Evolutionary conservation across 2,113 vertebrate genomes (phyloP).

Genomic region (Megaceryle torquata): DNA sequence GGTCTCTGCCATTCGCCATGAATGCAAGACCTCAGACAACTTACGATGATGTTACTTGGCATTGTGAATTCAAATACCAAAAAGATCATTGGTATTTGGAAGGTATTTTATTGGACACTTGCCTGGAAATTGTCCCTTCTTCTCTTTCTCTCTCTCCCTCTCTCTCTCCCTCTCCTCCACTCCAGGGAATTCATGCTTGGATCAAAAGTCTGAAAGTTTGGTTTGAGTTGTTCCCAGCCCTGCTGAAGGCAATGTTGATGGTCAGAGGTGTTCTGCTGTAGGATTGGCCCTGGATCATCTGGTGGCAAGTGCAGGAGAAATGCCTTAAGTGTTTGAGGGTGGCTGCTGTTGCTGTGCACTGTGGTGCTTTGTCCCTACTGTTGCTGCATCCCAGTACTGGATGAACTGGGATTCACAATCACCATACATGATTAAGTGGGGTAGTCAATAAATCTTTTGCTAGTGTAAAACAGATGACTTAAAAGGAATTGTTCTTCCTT

Average conservation of each 20-base stretch:
- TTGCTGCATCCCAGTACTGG: background rate
- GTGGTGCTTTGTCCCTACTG: background rate
- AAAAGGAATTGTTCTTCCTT: background rate
- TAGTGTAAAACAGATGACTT: background rate
- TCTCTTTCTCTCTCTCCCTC: background rate
- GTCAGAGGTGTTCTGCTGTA: background rate
- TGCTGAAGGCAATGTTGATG: background rate
- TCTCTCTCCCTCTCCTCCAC: too few relatives aligned
- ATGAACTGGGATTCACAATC: background rate
- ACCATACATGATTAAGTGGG: fast-evolving
- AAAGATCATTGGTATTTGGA: background rate
- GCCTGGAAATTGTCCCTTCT: background rate
- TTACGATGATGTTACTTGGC: fast-evolving
- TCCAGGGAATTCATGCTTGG: background rate
- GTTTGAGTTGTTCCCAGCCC: background rate
- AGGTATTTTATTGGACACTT: background rate
- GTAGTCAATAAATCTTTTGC: background rate
- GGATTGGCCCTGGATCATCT: background rate
- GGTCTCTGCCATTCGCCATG: background rate
- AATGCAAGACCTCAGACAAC: background rate
- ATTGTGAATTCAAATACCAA: background rate
- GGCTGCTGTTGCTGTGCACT: background rate
- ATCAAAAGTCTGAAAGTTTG: background rate
- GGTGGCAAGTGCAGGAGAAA: background rate
- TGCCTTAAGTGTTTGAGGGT: background rate